Percentiles rank a stretch among this genome's conserved stretches.
Conservation (phyloP, 1,140 invertebrate genomes). For the Wasmannia auropunctata region DNA sequence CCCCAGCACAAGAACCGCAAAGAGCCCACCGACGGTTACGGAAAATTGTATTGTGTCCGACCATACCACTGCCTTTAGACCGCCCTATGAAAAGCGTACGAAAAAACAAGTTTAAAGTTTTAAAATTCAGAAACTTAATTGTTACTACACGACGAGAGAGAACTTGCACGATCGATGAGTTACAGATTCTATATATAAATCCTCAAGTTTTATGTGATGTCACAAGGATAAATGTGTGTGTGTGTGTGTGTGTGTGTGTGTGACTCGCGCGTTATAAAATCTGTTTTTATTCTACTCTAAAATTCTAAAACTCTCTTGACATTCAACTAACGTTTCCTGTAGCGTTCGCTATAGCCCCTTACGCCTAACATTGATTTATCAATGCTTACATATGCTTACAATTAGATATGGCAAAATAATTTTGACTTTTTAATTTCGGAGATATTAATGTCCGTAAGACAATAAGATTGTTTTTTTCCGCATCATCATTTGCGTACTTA, state of each 20-base stretch:
- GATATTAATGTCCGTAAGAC: not conserved
- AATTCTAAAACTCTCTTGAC: not conserved
- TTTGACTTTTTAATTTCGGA: not conserved
- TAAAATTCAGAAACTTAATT: not conserved
- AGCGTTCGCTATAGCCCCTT: too few relatives aligned
- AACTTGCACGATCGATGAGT: too few relatives aligned
- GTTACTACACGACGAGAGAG: not conserved
- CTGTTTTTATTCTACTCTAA: not conserved
- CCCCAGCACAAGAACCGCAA: slow-evolving; percentile 88
- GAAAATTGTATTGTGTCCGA: slow-evolving; percentile 90
- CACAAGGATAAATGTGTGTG: too few relatives aligned
- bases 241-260: too few relatives aligned
- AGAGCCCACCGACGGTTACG: slow-evolving; percentile 88
- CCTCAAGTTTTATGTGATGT: not conserved
- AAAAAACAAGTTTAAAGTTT: not conserved
- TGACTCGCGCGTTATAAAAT: not conserved
- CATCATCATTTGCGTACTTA: slow-evolving; percentile 76
- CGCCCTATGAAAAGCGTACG: slow-evolving; percentile 85
- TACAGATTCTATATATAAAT: too few relatives aligned
- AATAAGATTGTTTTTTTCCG: not conserved
- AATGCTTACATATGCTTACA: too few relatives aligned
- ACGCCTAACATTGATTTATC: not conserved
- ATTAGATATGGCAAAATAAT: not conserved
- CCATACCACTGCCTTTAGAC: slow-evolving; percentile 91
- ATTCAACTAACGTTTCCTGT: not conserved